These are phyloP conservation scores for Anguilla rostrata DNA, from an alignment of 2,113 vertebrate genomes.

Conservation along the genomic window DNA sequence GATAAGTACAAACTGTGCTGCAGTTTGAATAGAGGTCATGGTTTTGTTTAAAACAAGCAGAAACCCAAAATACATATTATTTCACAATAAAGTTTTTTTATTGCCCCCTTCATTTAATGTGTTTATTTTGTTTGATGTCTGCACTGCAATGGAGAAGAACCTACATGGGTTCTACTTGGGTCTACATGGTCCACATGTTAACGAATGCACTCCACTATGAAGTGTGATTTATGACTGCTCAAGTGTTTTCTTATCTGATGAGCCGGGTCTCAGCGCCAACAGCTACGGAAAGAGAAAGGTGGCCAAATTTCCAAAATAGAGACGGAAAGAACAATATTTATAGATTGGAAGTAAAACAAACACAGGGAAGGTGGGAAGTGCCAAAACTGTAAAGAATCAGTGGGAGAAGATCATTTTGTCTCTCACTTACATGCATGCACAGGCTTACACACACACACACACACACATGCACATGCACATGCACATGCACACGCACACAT, in stretches of 20 bases:
- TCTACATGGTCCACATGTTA: conserved; percentile 34
- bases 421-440: conserved; percentile 17
- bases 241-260: conserved; percentile 82
- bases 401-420: conserved; percentile 54
- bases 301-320: conserved; percentile 68
- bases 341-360: conserved; percentile 77
- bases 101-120: background rate
- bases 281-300: conserved; percentile 71
- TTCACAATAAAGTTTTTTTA: background rate
- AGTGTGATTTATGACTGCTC: conserved; percentile 70
- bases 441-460: conserved; percentile 18
- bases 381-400: conserved; percentile 66
- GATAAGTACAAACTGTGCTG: background rate
- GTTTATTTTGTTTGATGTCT: background rate
- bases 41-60: conserved; percentile 26
- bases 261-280: conserved; percentile 76
- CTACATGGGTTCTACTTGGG: background rate
- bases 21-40: background rate
- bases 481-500: background rate
- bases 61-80: background rate
- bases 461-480: conserved; percentile 35
- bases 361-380: conserved; percentile 52
- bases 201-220: conserved; percentile 69
- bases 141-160: conserved; percentile 50
- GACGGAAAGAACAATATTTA: conserved; percentile 77